A percentile compares a stretch with the other conserved stretches of the same genome.
These are phyloP conservation scores for Thripadectes ignobilis DNA, from an alignment of 2,797 vertebrate genomes.

Conservation along the genomic window DNA sequence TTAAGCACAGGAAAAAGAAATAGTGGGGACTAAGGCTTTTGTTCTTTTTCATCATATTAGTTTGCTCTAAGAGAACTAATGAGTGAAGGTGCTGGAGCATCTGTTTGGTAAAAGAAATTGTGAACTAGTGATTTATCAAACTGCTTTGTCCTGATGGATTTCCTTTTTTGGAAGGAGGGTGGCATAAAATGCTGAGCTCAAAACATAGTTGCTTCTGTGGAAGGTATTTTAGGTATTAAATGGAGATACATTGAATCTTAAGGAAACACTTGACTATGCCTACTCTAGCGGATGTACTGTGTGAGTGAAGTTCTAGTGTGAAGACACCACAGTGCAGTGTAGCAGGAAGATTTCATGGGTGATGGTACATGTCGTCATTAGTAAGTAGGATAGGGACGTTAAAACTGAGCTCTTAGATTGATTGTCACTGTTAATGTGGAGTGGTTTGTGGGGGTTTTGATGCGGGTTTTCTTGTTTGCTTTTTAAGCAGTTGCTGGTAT, in stretches of 20 bases:
- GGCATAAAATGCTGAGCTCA: not conserved
- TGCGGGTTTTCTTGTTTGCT: rapidly evolving
- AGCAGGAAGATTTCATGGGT: not conserved
- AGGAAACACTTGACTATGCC: not conserved
- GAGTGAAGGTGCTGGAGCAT: not conserved
- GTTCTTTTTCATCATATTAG: not conserved
- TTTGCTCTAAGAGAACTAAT: not conserved
- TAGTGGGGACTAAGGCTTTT: not conserved
- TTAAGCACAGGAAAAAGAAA: not conserved
- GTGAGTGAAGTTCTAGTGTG: not conserved
- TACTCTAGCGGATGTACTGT: not conserved
- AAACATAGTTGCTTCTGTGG: not conserved
- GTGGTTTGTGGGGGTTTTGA: not conserved
- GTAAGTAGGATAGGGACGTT: not conserved
- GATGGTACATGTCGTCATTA: not conserved
- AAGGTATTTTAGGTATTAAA: not conserved
- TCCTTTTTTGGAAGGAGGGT: not conserved
- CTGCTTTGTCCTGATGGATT: not conserved
- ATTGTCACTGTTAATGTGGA: not conserved
- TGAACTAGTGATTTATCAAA: not conserved
- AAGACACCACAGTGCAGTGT: not conserved
- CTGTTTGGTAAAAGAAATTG: not conserved
- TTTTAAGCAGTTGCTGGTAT: not conserved
- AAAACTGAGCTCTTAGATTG: not conserved
- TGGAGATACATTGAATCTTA: not conserved